phyloP scores from a whole-genome alignment of 2,888 invertebrate species.

The Metellina segmentata region DNA sequence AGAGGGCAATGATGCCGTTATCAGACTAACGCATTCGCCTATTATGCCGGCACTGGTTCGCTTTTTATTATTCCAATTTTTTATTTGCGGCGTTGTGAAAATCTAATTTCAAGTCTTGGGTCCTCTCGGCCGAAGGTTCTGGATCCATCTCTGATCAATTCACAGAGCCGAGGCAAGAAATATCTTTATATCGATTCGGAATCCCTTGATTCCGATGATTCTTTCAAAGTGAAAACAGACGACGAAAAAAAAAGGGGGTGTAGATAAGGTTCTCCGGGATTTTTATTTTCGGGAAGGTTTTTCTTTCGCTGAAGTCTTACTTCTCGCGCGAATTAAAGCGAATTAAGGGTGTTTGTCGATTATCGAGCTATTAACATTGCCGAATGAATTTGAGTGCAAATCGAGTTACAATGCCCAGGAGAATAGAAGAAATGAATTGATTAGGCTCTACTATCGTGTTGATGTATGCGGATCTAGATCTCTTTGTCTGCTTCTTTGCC shows the following conservation, averaged over 20 bases:
- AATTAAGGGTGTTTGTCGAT: conserved; percentile 31
- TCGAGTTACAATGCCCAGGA: conserved; percentile 2
- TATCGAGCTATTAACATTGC: conserved; percentile 25
- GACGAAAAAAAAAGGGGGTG: neutral
- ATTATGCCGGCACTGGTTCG: conserved; percentile 8
- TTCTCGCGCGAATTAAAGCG: conserved; percentile 18
- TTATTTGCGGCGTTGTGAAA: conserved; percentile 17
- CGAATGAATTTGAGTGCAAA: conserved; percentile 21
- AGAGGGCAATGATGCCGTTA: conserved; percentile 3
- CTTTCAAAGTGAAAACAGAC: conserved; percentile 36
- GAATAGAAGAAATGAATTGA: conserved; percentile 15
- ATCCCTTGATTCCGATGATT: conserved; percentile 31
- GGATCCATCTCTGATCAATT: conserved; percentile 30
- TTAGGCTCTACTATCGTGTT: too few species aligned
- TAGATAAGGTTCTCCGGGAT: conserved; percentile 23
- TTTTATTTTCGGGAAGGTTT: neutral
- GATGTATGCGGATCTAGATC: too few species aligned
- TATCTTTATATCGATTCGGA: conserved; percentile 45
- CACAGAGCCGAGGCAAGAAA: conserved; percentile 25
- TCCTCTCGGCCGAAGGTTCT: conserved; percentile 26
- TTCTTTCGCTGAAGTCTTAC: neutral
- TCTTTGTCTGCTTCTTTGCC: too few species aligned
- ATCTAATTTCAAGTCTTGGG: conserved; percentile 25
- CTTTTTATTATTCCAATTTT: neutral
- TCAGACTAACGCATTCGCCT: neutral